Evolutionary conservation across 2,888 invertebrate species (phyloP), one percentile per base, ranked within the genome.

Genomic region (Agrenia bidenticulata): DNA sequence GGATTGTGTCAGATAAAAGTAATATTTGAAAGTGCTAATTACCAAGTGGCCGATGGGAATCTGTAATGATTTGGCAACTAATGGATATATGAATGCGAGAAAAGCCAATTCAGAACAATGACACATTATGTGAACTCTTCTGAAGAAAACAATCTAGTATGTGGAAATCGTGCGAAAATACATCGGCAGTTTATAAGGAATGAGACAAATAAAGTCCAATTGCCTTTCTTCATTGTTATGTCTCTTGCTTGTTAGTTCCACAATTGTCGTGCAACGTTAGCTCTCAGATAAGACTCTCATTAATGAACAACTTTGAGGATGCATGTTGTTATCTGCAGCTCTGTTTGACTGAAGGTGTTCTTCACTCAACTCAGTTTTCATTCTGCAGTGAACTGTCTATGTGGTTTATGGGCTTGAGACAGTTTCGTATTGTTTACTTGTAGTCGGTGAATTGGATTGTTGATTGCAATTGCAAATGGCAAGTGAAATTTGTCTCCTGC

Each of bases 101-200:
- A 57, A 41, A 57, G 45, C n/a, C 4, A 9, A 55, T 55, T 55
- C 27, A 27, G 55, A 55, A 57, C 57, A 59, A 49, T 59, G 59
- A 42, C 59, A 57, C 21, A 57, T 57, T 57, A 57, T 57, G 41
- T 39, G 57, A 17, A 45, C 27, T 45, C 4, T 21, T 23, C 17
- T 17, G 45, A 32, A 59, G 51, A 58, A 50, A 63, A 64, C 64
- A 59, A 59, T 64, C 51, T 23, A 53, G 58, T 23, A 24, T 59
- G 59, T 64, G 64, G 64, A 64, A 64, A 64, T 64, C 64, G 64
- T 64, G 64, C 58, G 64, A 64, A 64, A 57, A 64, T 64, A 41
- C 59, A 58, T 58, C 59, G 58, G 21, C 57, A 45, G 37, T 63
- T 55, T 23, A 13, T 49, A 63, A 53, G 53, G 53, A 59, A 59